Conservation (phyloP, 2,888 invertebrate genomes). For the Incurvaria masculella region DNA sequence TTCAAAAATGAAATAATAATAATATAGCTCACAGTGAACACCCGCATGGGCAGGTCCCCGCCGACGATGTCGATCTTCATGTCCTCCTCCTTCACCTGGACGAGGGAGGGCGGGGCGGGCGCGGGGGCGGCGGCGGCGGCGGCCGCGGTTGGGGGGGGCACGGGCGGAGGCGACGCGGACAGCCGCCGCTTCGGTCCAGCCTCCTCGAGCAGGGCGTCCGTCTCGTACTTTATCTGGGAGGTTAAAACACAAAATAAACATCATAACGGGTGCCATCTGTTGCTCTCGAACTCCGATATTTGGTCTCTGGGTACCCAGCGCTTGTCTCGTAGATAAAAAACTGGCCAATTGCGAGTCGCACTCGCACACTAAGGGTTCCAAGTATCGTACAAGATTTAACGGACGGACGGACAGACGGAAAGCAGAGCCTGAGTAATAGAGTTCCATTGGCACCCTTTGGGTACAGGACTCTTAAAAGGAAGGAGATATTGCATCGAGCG, state of each 20-base stretch:
- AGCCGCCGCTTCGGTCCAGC: slow-evolving; percentile 2
- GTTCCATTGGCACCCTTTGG: too few species aligned
- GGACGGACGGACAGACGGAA: too few species aligned
- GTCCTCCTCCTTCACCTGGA: slow-evolving; percentile 45
- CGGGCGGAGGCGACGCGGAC: not conserved
- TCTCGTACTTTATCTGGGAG: slow-evolving; percentile 29
- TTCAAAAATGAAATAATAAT: too few species aligned
- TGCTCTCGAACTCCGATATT: too few species aligned
- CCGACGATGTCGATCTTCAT: slow-evolving; percentile 31
- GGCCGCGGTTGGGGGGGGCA: slow-evolving; percentile 18
- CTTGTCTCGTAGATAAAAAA: not conserved
- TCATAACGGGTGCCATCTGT: slow-evolving; percentile 22
- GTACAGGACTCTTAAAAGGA: too few species aligned
- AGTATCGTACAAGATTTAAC: not conserved
- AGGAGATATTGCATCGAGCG: too few species aligned
- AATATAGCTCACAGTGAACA: slow-evolving; percentile 32
- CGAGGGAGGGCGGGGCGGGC: slow-evolving; percentile 36
- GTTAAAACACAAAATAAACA: slow-evolving; percentile 17
- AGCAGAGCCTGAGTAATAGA: too few species aligned
- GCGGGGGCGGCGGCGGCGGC: slow-evolving; percentile 17
- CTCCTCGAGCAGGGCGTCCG: slow-evolving; percentile 16
- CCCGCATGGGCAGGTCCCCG: slow-evolving; percentile 28
- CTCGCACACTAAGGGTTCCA: too few species aligned
- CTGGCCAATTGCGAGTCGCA: not conserved
- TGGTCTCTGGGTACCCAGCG: too few species aligned